Conservation (phyloP, 2,113 vertebrate species). For the Dipodomys stephensi region DNA sequence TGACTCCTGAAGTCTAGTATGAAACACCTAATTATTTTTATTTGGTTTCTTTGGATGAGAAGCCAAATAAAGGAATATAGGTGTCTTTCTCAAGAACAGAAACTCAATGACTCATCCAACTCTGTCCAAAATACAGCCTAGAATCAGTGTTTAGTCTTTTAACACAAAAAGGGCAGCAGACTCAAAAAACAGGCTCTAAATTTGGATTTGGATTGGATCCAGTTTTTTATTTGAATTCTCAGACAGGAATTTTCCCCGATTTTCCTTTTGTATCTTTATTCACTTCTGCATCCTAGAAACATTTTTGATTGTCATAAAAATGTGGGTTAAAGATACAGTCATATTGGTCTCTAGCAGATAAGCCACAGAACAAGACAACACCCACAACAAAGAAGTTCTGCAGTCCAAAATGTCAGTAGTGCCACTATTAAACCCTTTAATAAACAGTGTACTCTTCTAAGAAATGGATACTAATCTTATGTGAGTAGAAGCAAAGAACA, state of each 20-base stretch:
- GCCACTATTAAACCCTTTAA: not conserved
- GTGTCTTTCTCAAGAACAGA: not conserved
- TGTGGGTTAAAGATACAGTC: not conserved
- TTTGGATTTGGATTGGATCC: conserved; percentile 12
- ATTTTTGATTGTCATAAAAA: not conserved
- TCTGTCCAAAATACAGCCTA: not conserved
- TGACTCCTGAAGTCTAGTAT: too few relatives aligned
- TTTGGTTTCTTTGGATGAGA: not conserved
- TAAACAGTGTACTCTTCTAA: not conserved
- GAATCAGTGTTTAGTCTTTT: conserved; percentile 2
- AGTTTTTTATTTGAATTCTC: conserved; percentile 17
- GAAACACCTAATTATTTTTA: not conserved
- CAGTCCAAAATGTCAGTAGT: not conserved
- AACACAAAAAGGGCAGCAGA: not conserved
- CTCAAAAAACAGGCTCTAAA: not conserved
- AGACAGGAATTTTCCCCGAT: not conserved
- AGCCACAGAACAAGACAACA: not conserved
- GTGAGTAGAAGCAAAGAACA: conserved; percentile 35
- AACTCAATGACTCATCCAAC: not conserved
- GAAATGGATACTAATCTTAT: not conserved
- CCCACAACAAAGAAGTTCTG: not conserved
- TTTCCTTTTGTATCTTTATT: not conserved
- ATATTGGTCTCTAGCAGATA: not conserved
- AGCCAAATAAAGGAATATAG: not conserved
- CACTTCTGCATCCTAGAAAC: not conserved